phyloP scores from a whole-genome alignment of 2,797 vertebrate species.

The Jordanella pulchra region DNA sequence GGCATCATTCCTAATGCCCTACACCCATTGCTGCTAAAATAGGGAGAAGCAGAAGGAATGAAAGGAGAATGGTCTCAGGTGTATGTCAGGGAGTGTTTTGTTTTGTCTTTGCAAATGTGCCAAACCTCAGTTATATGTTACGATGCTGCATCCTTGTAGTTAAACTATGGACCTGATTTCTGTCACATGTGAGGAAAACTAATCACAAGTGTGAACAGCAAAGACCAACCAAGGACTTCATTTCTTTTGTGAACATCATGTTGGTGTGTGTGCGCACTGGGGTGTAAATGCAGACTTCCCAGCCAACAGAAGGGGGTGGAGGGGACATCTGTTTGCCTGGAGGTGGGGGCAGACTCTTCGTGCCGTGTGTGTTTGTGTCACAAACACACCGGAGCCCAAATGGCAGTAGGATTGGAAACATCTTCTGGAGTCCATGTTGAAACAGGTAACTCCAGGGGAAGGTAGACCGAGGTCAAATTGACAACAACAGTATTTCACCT shows the following conservation, averaged over 20 bases:
- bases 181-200: slow-evolving; percentile 20
- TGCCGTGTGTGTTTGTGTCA: slow-evolving; percentile 20
- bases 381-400: slow-evolving; percentile 56
- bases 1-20: background rate
- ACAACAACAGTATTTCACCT: slow-evolving; percentile 67
- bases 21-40: slow-evolving; percentile 4
- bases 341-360: slow-evolving; percentile 63
- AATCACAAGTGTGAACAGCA: slow-evolving; percentile 48
- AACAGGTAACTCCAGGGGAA: slow-evolving; percentile 67
- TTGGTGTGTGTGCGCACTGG: slow-evolving; percentile 39
- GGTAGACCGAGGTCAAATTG: slow-evolving; percentile 32
- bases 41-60: background rate
- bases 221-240: slow-evolving; percentile 20
- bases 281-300: slow-evolving; percentile 39
- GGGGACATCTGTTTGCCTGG: slow-evolving; percentile 79
- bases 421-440: slow-evolving; percentile 48
- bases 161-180: background rate
- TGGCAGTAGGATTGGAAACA: slow-evolving; percentile 58
- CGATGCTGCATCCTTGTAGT: background rate
- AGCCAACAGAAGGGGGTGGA: slow-evolving; percentile 60
- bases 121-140: slow-evolving; percentile 9
- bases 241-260: slow-evolving; percentile 49
- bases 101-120: background rate
- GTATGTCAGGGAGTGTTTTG: slow-evolving; percentile 9
- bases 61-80: slow-evolving; percentile 1